Evolutionary conservation across 2,113 vertebrate species (phyloP).

Genomic region (Tinamus guttatus): DNA sequence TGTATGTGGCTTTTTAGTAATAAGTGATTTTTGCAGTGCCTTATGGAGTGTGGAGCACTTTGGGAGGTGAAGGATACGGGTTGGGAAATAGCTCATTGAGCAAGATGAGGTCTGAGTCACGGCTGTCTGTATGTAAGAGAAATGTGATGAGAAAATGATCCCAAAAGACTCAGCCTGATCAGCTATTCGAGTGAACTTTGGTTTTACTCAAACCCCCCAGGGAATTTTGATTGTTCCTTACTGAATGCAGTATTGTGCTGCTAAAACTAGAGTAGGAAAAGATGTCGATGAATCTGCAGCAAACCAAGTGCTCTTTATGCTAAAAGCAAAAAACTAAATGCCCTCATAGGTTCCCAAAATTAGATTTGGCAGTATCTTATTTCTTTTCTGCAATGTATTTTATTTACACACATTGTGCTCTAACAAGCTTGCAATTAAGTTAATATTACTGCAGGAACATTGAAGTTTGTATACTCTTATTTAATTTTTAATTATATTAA

Average conservation of each 20-base stretch:
- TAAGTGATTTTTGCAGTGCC: neutral
- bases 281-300: neutral
- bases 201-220: neutral
- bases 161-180: neutral
- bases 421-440: neutral
- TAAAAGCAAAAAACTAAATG: neutral
- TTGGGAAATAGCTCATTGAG: neutral
- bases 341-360: neutral
- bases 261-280: neutral
- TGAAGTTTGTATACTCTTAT: neutral
- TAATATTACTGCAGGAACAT: neutral
- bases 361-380: neutral
- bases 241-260: neutral
- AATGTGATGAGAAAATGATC: neutral
- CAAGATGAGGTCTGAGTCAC: neutral
- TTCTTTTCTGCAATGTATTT: neutral
- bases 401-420: neutral
- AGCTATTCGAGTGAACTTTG: neutral
- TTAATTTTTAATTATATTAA: slow-evolving; percentile 33
- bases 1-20: neutral
- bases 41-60: neutral
- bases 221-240: slow-evolving; percentile 8
- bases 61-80: neutral
- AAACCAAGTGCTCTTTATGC: neutral
- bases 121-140: neutral